Base-by-base conservation (phyloP, 2,113 vertebrate species). In the Pseudolaguvia tuberculata region DNA sequence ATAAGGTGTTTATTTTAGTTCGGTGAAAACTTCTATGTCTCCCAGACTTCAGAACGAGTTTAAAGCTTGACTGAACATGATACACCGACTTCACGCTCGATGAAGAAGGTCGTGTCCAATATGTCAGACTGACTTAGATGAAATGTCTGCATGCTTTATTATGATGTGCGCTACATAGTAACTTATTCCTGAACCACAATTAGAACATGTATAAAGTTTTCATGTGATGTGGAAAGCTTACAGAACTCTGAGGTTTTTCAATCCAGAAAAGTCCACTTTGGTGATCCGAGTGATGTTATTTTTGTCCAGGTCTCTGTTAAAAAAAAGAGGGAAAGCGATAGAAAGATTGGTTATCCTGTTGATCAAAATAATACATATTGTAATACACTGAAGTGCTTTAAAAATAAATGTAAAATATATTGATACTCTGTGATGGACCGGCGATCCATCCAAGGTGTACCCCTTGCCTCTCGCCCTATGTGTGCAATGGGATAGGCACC, bases 231-330 rank as follows among this genome's bases (percentile, higher is more conserved):
- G 39, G 93, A 63, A 25, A 65, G 42, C 96, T 97, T 89, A 99
- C 96, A 99, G 87, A 84, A 99, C 96, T 73, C 96, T 91, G 55
- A 99, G 94, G 84, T 97, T 98, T 89, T 97, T 99, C 78, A 98
- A 87, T 31, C 93, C 94, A 1, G 93, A 87, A 48, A 99, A 99
- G 85, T 99, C 96, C 4, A 87, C 94, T 88, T 98, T 99, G 0
- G 94, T 94, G 87, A 99, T 94, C 80, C 95, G 92, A 71, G 95
- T 97, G 86, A 99, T 96, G 79, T 99, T 99, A 79, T 99, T 99
- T 89, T 92, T 93, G 87, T 99, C 96, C 85, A 99, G 87, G 85
- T 99, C 96, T 86, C 96, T 99, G 84, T 53, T 87, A 57, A 47
- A 61, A 42, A 25, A 53, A 48, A 21, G 18, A 42, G 5, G 21